These are phyloP conservation scores for Oligia strigilis DNA, from an alignment of 2,888 invertebrate genomes.

Conservation along the genomic window DNA sequence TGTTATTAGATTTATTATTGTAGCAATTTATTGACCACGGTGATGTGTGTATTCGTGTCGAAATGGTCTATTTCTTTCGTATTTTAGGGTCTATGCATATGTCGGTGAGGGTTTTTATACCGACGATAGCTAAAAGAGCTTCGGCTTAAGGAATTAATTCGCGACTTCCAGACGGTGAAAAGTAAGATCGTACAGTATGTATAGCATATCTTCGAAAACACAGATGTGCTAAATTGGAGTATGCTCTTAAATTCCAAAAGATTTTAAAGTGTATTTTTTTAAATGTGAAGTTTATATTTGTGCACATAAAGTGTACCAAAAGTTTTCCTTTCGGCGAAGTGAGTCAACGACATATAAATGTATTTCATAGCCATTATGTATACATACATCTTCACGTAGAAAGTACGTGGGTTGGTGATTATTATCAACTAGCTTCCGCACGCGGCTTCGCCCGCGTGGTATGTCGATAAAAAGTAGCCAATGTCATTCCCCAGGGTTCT, in stretches of 20 bases:
- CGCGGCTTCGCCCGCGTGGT: no score
- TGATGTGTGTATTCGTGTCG: not conserved
- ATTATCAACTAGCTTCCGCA: constrained; percentile 1
- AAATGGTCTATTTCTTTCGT: not conserved
- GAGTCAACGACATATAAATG: constrained; percentile 38
- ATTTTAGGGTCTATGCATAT: not conserved
- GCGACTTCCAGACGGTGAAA: not conserved
- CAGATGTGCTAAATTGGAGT: constrained; percentile 3
- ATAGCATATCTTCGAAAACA: constrained; percentile 4
- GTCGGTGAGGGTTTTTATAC: not conserved
- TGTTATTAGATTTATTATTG: not conserved
- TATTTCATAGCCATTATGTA: not conserved
- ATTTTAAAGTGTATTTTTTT: constrained; percentile 14
- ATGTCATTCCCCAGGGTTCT: no score
- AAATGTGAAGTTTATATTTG: constrained; percentile 33
- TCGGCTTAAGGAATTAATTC: not conserved
- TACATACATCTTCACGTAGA: not conserved
- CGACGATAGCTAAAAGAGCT: not conserved
- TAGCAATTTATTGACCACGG: not conserved
- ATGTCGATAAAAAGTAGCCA: no score
- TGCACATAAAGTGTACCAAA: constrained; percentile 27
- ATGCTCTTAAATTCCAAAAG: constrained; percentile 3
- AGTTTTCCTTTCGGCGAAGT: constrained; percentile 16
- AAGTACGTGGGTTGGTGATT: constrained; percentile 2
- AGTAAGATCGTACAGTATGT: not conserved